These are phyloP conservation scores for Aldabrachelys gigantea DNA, from an alignment of 2,113 vertebrate species.

Conservation along the genomic window DNA sequence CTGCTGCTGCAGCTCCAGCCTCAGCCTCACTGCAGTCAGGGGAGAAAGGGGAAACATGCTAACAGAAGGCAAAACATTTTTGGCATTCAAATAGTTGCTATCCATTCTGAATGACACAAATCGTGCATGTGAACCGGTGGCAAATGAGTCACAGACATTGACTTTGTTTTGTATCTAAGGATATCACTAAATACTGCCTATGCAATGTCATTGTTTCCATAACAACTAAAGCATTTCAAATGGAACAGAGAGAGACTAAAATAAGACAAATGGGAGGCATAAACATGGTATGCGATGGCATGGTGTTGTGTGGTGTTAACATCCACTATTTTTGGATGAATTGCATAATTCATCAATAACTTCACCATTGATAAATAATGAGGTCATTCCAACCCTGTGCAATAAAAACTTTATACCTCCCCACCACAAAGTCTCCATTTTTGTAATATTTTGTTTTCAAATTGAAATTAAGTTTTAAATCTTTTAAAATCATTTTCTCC, in stretches of 20 bases:
- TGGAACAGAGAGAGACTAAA: background rate
- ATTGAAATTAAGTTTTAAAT: background rate
- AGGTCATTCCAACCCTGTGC: background rate
- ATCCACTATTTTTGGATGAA: background rate
- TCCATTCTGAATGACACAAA: background rate
- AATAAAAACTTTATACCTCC: background rate
- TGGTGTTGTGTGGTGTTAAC: background rate
- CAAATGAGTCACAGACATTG: background rate
- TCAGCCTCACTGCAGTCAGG: background rate
- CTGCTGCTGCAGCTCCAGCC: background rate
- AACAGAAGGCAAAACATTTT: background rate
- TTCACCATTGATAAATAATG: background rate
- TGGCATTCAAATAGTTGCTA: background rate
- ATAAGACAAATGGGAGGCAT: background rate
- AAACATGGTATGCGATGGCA: background rate
- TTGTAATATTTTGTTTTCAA: background rate
- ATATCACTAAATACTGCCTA: background rate
- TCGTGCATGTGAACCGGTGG: background rate
- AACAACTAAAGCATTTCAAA: background rate
- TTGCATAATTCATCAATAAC: background rate
- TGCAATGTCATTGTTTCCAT: background rate
- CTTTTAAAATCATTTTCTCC: background rate
- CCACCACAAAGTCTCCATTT: background rate
- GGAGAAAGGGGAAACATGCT: background rate
- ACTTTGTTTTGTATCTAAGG: background rate